Evolutionary conservation across 2,113 vertebrate species (phyloP).

Genomic region (Pongo abelii): DNA sequence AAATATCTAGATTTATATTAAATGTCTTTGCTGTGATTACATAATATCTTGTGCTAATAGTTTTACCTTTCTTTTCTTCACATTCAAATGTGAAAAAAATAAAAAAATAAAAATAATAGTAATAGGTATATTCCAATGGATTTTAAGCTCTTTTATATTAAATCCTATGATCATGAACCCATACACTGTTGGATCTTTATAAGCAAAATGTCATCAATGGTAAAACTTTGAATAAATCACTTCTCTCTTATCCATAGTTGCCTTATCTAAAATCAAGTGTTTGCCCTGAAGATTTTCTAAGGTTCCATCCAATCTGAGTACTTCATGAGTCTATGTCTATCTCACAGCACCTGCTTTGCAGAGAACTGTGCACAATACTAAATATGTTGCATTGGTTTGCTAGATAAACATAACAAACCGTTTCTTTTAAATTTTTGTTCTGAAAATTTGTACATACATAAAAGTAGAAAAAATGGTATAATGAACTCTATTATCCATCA

Average conservation of each 20-base stretch:
- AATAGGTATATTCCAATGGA: too few relatives aligned
- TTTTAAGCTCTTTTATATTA: neutral
- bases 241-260: neutral
- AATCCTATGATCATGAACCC: neutral
- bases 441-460: neutral
- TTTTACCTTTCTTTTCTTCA: slow-evolving; percentile 6
- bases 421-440: neutral
- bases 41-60: neutral
- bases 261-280: neutral
- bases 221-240: neutral
- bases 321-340: neutral
- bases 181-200: neutral
- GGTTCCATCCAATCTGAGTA: neutral
- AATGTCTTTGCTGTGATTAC: neutral
- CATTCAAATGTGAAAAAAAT: neutral
- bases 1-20: slow-evolving; percentile 11
- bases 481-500: neutral
- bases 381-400: neutral
- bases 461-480: neutral
- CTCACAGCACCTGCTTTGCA: neutral
- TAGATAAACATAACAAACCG: neutral
- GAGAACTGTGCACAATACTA: neutral
- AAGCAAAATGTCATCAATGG: neutral
- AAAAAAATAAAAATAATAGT: neutral
- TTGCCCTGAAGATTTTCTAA: neutral